Conservation (phyloP, 2,888 invertebrate genomes). For the Nephrotoma guestfalica region DNA sequence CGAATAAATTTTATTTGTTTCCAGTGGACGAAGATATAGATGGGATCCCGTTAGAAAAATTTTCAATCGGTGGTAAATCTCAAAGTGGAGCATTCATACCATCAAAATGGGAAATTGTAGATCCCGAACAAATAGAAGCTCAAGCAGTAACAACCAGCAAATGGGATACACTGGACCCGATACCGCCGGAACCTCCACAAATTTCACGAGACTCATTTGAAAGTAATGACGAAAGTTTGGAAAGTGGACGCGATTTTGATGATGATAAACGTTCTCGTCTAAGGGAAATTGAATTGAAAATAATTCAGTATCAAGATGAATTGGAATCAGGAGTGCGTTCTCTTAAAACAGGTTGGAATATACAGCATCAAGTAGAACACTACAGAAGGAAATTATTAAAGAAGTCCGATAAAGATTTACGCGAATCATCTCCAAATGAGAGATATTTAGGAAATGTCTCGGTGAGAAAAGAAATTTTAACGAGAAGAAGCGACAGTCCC, state of each 20-base stretch:
- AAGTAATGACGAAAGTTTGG: slow-evolving; percentile 25
- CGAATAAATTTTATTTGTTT: slow-evolving; percentile 1
- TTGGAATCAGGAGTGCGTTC: slow-evolving; percentile 71
- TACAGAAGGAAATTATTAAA: slow-evolving; percentile 77
- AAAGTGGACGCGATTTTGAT: slow-evolving; percentile 37
- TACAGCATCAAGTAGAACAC: slow-evolving; percentile 75
- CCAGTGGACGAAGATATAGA: slow-evolving; percentile 62
- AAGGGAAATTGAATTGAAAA: slow-evolving; percentile 89
- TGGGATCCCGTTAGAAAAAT: slow-evolving; percentile 49
- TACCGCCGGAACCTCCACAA: slow-evolving; percentile 27
- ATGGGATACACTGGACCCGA: slow-evolving; percentile 62
- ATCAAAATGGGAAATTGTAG: slow-evolving; percentile 94
- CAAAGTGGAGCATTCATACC: slow-evolving; percentile 58
- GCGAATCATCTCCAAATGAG: slow-evolving; percentile 13
- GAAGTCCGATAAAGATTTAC: slow-evolving; percentile 25
- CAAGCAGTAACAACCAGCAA: slow-evolving; percentile 78
- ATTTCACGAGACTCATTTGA: slow-evolving; percentile 24
- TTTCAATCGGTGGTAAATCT: slow-evolving; percentile 12
- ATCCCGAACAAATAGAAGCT: slow-evolving; percentile 64
- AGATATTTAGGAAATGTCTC: slow-evolving; percentile 13
- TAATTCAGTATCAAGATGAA: slow-evolving; percentile 91
- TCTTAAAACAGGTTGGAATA: slow-evolving; percentile 56
- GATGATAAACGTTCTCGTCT: slow-evolving; percentile 59
- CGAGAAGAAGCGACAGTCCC: slow-evolving; percentile 18
- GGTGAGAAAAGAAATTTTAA: slow-evolving; percentile 14